These are phyloP conservation scores for Sebastes nivosus DNA, from an alignment of 2,797 vertebrate species.

Conservation along the genomic window DNA sequence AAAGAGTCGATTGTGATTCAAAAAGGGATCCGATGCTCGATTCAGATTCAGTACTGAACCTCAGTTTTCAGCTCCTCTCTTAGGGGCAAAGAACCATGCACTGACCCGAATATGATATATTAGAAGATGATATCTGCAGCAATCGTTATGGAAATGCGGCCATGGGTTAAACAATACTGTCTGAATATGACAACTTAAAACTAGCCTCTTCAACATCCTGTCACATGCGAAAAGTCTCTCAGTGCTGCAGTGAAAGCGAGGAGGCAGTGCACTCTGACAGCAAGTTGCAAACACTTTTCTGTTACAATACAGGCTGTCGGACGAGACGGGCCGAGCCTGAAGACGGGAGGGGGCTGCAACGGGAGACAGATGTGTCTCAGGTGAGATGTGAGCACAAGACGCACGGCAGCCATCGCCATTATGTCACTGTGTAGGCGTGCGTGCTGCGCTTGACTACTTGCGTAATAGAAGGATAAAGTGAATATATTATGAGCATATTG, in stretches of 20 bases:
- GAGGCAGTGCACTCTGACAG: slow-evolving; percentile 16
- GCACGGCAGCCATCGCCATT: slow-evolving; percentile 1
- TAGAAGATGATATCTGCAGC: background rate
- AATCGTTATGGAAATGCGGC: background rate
- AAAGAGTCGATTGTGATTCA: background rate
- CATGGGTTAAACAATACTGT: background rate
- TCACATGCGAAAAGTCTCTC: background rate
- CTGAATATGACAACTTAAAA: background rate
- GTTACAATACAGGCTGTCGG: slow-evolving; percentile 25
- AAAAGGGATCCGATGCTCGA: background rate
- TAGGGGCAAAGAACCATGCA: background rate
- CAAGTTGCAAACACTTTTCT: slow-evolving; percentile 24
- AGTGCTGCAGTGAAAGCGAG: slow-evolving; percentile 21
- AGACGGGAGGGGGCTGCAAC: slow-evolving; percentile 30
- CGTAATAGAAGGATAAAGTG: background rate
- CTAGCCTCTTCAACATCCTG: background rate
- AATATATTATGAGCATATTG: background rate
- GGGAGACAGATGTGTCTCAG: slow-evolving; percentile 40
- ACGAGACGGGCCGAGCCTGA: slow-evolving; percentile 18
- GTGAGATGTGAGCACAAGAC: slow-evolving; percentile 40
- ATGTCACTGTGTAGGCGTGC: slow-evolving; percentile 2
- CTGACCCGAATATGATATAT: background rate
- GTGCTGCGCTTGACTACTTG: background rate
- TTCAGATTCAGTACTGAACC: background rate
- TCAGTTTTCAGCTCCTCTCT: background rate